Base-by-base conservation (phyloP, 2,113 vertebrate genomes). In the Mus musculus region DNA sequence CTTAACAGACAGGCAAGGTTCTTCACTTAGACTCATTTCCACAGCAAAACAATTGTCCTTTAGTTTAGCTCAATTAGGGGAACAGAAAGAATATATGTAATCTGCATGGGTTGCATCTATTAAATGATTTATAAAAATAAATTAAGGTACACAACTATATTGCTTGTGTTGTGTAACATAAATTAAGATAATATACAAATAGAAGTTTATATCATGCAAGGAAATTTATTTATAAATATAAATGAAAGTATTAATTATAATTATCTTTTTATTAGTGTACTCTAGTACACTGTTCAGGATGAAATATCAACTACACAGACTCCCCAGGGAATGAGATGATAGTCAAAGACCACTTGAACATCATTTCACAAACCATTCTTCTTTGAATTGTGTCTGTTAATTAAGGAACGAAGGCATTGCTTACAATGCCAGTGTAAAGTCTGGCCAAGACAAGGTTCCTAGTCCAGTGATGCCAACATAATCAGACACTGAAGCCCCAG, bases 371-470 rank as follows among this genome's bases (percentile, higher is more conserved):
- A 77, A 33, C 16, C 12, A 28, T 61, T 95, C 75, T 84, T 93
- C 91, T 63, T 89, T 73, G 28, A 11, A 72, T 61, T 89, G 36
- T 65, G 14, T 95, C 65, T 91, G 56, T 93, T 90, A 94, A 89
- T 86, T 85, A 92, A 82, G 46, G 36, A 96, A 93, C 59, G 89
- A 16, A 82, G 28, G 52, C 39, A 63, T 10, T 88, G 65, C 81
- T 94, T 95, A 59, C 76, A 96, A 93, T 17, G 12, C 46, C 26
- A 54, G 9, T 84, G 17, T 92, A 90, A 95, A 65, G 84, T 93
- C 67, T 92, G 71, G 71, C 56, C 28, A 85, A 88, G 59, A n/a
- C 24, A 67, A 93, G 76, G 46, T n/a, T 93, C 82, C 77, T 52
- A 77, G 42, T 8, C 69, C 61, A 86, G 59, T 80, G 71, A 63